Evolutionary conservation across 2,113 vertebrate genomes (phyloP).

Genomic region (Gorsachius goisagi): DNA sequence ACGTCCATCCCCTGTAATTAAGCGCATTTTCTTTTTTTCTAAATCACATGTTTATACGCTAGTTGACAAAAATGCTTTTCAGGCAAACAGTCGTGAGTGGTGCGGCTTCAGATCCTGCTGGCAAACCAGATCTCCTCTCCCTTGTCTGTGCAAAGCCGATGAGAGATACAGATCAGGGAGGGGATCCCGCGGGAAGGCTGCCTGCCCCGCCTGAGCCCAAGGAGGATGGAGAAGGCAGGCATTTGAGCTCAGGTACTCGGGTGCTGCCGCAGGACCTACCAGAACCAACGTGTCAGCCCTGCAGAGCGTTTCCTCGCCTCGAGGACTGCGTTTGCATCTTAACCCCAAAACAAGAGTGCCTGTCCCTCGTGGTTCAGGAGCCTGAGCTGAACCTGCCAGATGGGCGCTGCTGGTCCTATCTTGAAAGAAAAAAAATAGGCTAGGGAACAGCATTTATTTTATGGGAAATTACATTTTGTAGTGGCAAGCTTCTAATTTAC

Average conservation of each 20-base stretch:
- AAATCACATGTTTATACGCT: not conserved
- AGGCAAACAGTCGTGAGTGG: not conserved
- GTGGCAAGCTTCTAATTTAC: not conserved
- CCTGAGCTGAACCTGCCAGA: not conserved
- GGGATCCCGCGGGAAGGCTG: not conserved
- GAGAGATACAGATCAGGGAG: not conserved
- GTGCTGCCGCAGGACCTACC: not conserved
- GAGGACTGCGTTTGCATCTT: rapidly evolving
- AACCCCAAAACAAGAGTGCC: not conserved
- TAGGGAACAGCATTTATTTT: not conserved
- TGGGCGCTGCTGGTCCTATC: not conserved
- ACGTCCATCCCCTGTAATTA: constrained; percentile 7
- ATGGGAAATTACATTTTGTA: not conserved
- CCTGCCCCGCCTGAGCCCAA: not conserved
- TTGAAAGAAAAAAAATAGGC: not conserved
- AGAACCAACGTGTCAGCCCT: rapidly evolving
- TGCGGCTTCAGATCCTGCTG: not conserved
- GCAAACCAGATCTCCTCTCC: not conserved
- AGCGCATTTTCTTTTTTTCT: not conserved
- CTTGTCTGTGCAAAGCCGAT: not conserved
- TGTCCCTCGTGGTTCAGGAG: not conserved
- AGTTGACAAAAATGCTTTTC: not conserved
- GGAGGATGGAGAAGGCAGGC: not conserved
- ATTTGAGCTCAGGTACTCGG: not conserved
- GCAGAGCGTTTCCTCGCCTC: rapidly evolving